Evolutionary conservation across 2,113 vertebrate species (phyloP).

Genomic region (Macquaria ambigua): DNA sequence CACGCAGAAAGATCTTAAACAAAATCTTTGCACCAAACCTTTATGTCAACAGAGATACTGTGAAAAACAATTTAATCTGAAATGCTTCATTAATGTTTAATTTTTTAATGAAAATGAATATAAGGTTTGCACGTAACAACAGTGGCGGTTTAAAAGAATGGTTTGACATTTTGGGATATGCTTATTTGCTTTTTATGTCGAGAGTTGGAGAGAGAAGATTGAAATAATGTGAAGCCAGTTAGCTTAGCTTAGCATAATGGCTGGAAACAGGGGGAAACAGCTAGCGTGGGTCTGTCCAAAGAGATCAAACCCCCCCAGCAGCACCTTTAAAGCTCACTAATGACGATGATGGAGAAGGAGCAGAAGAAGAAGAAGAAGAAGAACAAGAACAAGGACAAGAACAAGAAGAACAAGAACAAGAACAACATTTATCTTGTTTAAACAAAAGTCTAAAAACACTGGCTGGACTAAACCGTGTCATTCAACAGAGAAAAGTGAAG

Average conservation of each 20-base stretch:
- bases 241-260: constrained; percentile 21
- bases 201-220: not conserved
- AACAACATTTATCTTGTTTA: too few relatives aligned
- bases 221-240: not conserved
- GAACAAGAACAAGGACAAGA: too few relatives aligned
- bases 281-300: not conserved
- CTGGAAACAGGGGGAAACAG: not conserved
- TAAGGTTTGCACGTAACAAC: not conserved
- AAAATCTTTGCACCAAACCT: not conserved
- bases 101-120: too few relatives aligned
- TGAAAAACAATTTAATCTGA: not conserved
- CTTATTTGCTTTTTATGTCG: not conserved
- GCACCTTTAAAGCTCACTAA: not conserved
- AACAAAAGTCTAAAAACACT: not conserved
- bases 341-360: too few relatives aligned
- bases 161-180: not conserved
- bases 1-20: too few relatives aligned
- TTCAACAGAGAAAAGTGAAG: not conserved
- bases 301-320: not conserved
- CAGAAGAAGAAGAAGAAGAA: too few relatives aligned
- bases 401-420: too few relatives aligned
- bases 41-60: not conserved
- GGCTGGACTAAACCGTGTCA: not conserved
- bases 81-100: too few relatives aligned
- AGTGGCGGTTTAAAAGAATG: not conserved